These are phyloP conservation scores for Chironex yamaguchii DNA, from an alignment of 30 jellyfish, hydroid and myxozoan species.

Conservation along the genomic window DNA sequence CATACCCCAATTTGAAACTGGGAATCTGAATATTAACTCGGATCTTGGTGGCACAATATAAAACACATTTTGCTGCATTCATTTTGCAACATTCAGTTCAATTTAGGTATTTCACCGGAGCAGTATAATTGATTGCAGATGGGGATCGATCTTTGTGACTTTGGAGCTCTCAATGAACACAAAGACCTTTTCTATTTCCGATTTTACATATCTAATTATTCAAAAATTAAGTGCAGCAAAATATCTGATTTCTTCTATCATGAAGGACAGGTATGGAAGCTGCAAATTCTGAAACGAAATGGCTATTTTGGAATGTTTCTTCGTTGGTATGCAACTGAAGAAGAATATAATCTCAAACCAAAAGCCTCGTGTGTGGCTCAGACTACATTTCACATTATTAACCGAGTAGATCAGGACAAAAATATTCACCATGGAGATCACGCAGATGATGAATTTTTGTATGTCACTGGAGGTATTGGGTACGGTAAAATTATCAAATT, in stretches of 20 bases:
- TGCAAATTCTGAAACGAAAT: conserved; percentile 73
- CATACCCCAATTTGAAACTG: no score
- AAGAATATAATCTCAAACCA: conserved; percentile 14
- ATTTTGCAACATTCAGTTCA: no score
- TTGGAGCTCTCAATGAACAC: conserved; percentile 69
- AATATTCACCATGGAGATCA: conserved; percentile 73
- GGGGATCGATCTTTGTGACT: conserved; percentile 15
- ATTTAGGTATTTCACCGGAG: no score
- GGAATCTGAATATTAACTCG: no score
- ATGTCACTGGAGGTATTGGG: conserved; percentile 89
- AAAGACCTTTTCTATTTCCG: conserved; percentile 40
- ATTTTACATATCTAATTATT: conserved; percentile 35
- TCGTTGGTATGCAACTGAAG: conserved; percentile 86
- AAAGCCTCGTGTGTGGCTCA: conserved; percentile 78
- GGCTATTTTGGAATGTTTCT: conserved; percentile 87
- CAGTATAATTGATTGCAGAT: background rate
- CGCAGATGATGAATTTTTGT: conserved; percentile 78
- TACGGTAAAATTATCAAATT: conserved; percentile 76
- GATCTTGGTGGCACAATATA: no score
- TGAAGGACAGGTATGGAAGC: conserved; percentile 95
- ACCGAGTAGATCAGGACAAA: conserved; percentile 54
- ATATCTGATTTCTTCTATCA: conserved; percentile 73
- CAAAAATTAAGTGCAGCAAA: conserved; percentile 23
- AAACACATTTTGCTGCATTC: no score
- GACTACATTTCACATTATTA: conserved; percentile 60